Evolutionary conservation across 2,797 vertebrate species (phyloP), one percentile per base, ranked within the genome.

Genomic region (Parauchenoglanis ngamensis): DNA sequence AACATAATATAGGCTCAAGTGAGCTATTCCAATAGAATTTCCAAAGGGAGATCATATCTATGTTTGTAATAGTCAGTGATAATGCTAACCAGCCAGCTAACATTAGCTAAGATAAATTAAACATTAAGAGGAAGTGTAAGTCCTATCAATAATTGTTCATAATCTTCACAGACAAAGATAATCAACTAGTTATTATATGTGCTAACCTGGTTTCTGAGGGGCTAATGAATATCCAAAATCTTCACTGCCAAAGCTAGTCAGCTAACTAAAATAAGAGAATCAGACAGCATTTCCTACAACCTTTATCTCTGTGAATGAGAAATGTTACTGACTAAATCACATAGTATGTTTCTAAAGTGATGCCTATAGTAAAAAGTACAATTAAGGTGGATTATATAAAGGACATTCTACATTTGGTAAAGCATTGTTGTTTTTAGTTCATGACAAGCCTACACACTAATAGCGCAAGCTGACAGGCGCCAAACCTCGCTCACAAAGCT

Each of bases 401-500:
- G 19, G 28, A 35, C n/a, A 61, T 61, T 61, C 65, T 28, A 59
- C 15, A 46, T 77, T 79, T 23, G 15, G 21, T n/a, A 28, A 13
- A 54, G 46, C 4, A n/a, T 15, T 70, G 56, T 25, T 68, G 72
- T 56, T 35, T 68, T 84, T 78, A 46, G 11, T 46, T 56, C n/a
- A 82, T 49, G 67, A 75, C 68, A 82, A 82, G 17, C 54, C 56
- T 5, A 75, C 10, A 35, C 56, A 75, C 70, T 83, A 35, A 87
- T 28, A 76, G 28, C 28, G 52, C 28, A 49, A 76, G 86, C 86
- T 83, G 57, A 83, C 46, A 52, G 70, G 65, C 21, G 28, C 70
- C 86, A 63, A 57, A 87, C 79, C n/a, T 59, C 25, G 19, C 65
- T 72, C 56, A 61, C 54, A 87, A 82, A 59, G 40, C 67, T 46